Percentiles rank a stretch among this genome's conserved stretches.
These are phyloP conservation scores for Dynastes tityus DNA, from an alignment of 2,888 invertebrate species.

Conservation along the genomic window DNA sequence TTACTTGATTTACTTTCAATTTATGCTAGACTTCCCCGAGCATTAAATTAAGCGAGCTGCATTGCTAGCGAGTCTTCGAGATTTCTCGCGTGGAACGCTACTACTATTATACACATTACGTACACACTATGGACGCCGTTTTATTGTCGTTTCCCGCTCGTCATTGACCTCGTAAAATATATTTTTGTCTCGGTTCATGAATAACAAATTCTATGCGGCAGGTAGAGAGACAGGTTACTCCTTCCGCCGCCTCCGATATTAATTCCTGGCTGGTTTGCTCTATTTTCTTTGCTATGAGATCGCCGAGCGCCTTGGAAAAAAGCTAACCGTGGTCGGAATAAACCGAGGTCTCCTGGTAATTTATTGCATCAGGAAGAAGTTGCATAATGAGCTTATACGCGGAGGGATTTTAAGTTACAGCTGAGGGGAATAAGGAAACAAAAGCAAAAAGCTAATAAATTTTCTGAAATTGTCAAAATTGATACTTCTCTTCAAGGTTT, in stretches of 20 bases:
- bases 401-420: background rate
- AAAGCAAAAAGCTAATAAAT: no score
- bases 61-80: background rate
- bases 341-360: background rate
- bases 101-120: background rate
- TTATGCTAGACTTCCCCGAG: constrained; percentile 17
- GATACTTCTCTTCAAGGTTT: no score
- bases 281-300: background rate
- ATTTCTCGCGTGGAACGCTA: background rate
- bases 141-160: background rate
- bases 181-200: constrained; percentile 1
- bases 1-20: constrained; percentile 9
- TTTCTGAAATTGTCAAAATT: no score
- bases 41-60: background rate
- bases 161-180: constrained; percentile 7
- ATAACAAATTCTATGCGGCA: constrained; percentile 21
- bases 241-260: constrained; percentile 10
- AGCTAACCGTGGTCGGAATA: background rate
- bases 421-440: no score
- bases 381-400: background rate
- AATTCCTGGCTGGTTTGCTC: background rate
- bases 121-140: background rate
- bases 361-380: constrained; percentile 3
- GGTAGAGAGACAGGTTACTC: background rate
- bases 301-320: background rate